Evolutionary conservation across 1,140 invertebrate genomes (phyloP).

Genomic region (Trachelipus rathkii): DNA sequence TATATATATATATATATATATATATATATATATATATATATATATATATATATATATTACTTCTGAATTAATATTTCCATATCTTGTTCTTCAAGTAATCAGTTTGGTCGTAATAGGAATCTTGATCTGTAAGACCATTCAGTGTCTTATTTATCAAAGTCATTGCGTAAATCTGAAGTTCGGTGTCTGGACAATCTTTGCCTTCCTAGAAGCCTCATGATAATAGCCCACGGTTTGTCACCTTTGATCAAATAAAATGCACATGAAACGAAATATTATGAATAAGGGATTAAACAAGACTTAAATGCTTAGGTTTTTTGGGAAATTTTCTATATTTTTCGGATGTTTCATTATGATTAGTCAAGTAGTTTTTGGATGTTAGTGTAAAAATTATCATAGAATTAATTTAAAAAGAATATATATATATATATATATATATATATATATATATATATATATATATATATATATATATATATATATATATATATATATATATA

Average conservation of each 20-base stretch:
- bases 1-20: conserved; percentile 5
- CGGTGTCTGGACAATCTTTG: conserved; percentile 89
- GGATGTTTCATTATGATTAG: too few species aligned
- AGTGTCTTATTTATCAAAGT: conserved; percentile 95
- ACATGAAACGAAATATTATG: conserved; percentile 3
- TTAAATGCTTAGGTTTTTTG: background rate
- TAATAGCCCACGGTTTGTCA: conserved; percentile 68
- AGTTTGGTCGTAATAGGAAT: conserved; percentile 96
- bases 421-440: too few species aligned
- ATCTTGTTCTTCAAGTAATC: conserved; percentile 91
- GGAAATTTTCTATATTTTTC: too few species aligned
- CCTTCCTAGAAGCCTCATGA: conserved; percentile 90
- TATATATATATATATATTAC: conserved; percentile 42
- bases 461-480: too few species aligned
- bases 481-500: too few species aligned
- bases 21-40: too few species aligned
- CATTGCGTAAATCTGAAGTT: conserved; percentile 91
- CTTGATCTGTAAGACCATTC: conserved; percentile 92
- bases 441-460: too few species aligned
- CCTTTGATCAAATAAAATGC: conserved; percentile 50
- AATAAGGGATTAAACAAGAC: background rate
- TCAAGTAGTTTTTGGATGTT: too few species aligned
- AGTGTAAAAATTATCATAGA: too few species aligned
- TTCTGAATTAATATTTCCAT: conserved; percentile 87
- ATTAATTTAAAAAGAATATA: too few species aligned